These are phyloP conservation scores for Pampus argenteus DNA, from an alignment of 2,797 vertebrate species.

Conservation along the genomic window DNA sequence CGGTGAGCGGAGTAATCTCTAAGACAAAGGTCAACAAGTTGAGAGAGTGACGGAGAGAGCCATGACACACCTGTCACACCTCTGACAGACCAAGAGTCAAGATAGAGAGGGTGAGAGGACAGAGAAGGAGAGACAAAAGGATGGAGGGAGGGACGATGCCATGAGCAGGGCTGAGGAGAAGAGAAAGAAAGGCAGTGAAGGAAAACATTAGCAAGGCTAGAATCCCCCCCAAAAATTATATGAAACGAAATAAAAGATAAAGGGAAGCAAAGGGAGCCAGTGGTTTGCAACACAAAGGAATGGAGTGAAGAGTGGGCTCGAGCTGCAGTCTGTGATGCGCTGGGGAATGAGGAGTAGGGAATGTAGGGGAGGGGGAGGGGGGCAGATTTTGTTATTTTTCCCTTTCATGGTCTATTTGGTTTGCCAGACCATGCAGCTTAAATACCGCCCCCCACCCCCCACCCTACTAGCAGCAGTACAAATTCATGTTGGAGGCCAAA, in stretches of 20 bases:
- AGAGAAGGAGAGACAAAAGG: conserved; percentile 32
- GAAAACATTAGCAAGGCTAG: conserved; percentile 56
- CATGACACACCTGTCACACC: conserved; percentile 82
- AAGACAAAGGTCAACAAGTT: conserved; percentile 83
- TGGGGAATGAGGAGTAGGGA: conserved; percentile 57
- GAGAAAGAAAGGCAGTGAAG: conserved; percentile 55
- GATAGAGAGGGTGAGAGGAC: conserved; percentile 17
- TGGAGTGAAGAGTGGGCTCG: conserved; percentile 58
- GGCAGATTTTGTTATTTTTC: conserved; percentile 72
- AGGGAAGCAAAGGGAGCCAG: conserved; percentile 62
- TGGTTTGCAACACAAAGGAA: conserved; percentile 73
- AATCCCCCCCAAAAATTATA: conserved; percentile 34
- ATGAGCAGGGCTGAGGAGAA: conserved; percentile 26
- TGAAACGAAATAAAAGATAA: conserved; percentile 68
- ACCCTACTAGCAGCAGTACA: conserved; percentile 39
- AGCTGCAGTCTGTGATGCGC: conserved; percentile 61
- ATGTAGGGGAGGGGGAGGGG: conserved; percentile 25
- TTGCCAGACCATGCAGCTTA: conserved; percentile 74
- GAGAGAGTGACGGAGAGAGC: conserved; percentile 76
- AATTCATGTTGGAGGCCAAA: conserved; percentile 51
- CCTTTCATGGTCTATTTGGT: conserved; percentile 79
- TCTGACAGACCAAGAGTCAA: conserved; percentile 58
- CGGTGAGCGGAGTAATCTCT: conserved; percentile 72
- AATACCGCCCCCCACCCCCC: conserved; percentile 50
- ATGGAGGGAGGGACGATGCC: conserved; percentile 20